Conservation (phyloP, 2,888 invertebrate genomes). For the Cryptosula pallasiana region DNA sequence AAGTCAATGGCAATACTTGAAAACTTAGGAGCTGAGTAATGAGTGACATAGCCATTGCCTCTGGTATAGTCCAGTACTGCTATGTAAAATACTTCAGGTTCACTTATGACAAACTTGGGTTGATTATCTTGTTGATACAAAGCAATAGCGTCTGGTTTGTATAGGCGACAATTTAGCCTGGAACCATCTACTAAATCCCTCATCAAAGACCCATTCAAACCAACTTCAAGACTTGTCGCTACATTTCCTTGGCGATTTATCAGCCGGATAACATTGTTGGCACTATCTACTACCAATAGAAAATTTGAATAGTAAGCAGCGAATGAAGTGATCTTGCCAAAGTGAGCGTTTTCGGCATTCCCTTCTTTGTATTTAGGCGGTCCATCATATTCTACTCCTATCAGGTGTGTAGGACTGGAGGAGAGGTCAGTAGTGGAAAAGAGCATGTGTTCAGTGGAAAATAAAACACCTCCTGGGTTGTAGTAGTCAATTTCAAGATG, state of each 20-base stretch:
- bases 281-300: background rate
- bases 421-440: background rate
- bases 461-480: no score
- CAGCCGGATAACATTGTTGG: background rate
- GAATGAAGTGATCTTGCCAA: background rate
- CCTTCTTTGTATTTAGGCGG: background rate
- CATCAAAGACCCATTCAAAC: background rate
- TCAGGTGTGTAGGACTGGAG: background rate
- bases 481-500: no score
- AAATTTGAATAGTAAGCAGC: background rate
- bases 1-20: background rate
- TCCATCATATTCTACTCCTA: background rate
- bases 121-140: background rate
- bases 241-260: background rate
- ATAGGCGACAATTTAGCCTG: background rate
- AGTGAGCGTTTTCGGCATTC: background rate
- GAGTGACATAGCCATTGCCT: background rate
- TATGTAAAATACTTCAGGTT: background rate
- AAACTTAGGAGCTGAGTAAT: background rate
- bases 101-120: background rate
- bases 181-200: background rate
- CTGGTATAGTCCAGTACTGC: background rate
- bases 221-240: background rate
- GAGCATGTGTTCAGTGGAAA: background rate
- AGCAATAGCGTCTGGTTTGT: background rate